Evolutionary conservation across 2,113 vertebrate species (phyloP).

Genomic region (Harpagus bidentatus): DNA sequence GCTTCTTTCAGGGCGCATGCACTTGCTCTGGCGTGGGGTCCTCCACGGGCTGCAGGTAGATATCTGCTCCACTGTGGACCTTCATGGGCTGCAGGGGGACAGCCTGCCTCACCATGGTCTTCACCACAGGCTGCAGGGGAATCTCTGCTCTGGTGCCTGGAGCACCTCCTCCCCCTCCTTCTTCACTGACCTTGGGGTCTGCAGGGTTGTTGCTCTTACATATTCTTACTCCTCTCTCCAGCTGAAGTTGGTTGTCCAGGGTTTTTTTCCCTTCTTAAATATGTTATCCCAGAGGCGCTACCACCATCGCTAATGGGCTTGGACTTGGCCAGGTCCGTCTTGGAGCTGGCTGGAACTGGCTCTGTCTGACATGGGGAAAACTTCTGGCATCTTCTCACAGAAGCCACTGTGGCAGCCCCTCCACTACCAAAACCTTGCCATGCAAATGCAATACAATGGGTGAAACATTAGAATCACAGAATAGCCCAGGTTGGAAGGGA

Average conservation of each 20-base stretch:
- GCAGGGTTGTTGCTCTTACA: background rate
- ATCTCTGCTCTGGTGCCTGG: background rate
- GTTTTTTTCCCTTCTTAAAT: background rate
- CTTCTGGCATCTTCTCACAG: background rate
- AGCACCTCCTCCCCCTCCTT: background rate
- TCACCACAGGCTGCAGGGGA: too few relatives aligned
- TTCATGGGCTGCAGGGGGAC: background rate
- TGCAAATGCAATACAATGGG: background rate
- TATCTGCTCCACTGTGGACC: background rate
- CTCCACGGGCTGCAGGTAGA: too few relatives aligned
- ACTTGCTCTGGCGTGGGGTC: too few relatives aligned
- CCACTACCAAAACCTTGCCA: background rate
- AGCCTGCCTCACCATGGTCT: background rate
- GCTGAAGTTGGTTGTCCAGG: too few relatives aligned
- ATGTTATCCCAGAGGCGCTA: background rate
- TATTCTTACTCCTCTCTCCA: background rate
- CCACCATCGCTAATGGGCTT: background rate
- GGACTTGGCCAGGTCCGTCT: background rate
- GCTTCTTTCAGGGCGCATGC: too few relatives aligned
- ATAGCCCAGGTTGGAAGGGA: background rate
- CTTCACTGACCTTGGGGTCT: background rate
- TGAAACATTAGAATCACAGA: background rate
- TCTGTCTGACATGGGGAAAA: background rate
- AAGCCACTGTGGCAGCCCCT: background rate
- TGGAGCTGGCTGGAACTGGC: background rate